Evolutionary conservation across 2,888 invertebrate genomes (phyloP).

Genomic region (Lathronympha strigana): DNA sequence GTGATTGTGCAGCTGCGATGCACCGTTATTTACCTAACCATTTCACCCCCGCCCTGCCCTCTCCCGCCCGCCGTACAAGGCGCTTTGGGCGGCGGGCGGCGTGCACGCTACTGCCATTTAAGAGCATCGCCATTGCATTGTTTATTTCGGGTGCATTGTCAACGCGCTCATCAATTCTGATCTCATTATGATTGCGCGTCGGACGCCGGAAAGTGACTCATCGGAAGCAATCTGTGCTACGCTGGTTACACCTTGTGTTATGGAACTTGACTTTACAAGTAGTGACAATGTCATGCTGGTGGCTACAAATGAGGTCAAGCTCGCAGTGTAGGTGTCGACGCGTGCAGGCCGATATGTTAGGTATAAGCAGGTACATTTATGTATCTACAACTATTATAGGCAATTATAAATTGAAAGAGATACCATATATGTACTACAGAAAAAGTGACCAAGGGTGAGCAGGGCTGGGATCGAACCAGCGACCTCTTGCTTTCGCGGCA

Average conservation of each 20-base stretch:
- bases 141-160: conserved; percentile 39
- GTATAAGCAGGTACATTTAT: too few species aligned
- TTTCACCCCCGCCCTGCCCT: conserved; percentile 40
- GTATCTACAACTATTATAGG: too few species aligned
- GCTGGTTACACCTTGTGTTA: background rate
- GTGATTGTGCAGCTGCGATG: conserved; percentile 47
- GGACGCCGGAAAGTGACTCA: conserved; percentile 20
- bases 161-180: conserved; percentile 21
- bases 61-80: conserved; percentile 40
- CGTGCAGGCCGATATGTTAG: background rate
- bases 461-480: too few species aligned
- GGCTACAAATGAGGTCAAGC: background rate
- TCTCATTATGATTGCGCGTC: conserved; percentile 14
- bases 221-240: background rate
- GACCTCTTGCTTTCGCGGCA: too few species aligned
- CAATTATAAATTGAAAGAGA: too few species aligned
- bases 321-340: background rate
- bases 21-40: conserved; percentile 46
- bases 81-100: conserved; percentile 34
- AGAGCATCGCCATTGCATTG: conserved; percentile 50
- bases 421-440: too few species aligned
- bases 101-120: conserved; percentile 56
- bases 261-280: conserved; percentile 4
- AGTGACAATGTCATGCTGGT: background rate
- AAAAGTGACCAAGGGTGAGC: too few species aligned